phyloP scores from a whole-genome alignment of 2,888 invertebrate genomes.

The Megastigmus dorsalis region DNA sequence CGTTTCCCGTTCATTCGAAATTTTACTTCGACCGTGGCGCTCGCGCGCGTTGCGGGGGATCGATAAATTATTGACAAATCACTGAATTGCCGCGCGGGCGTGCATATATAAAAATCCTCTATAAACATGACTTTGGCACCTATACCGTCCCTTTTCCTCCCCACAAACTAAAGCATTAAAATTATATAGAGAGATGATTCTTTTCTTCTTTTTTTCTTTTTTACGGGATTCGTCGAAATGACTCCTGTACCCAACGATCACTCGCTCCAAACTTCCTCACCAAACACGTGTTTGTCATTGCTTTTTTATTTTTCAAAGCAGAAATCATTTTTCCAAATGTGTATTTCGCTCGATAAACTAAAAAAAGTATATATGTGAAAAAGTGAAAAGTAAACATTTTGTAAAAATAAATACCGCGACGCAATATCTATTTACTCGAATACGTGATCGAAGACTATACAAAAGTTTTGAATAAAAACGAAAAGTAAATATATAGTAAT shows the following conservation, averaged over 20 bases:
- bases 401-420: too few relatives aligned
- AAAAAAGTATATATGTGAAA: too few relatives aligned
- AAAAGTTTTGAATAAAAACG: too few relatives aligned
- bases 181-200: slow-evolving; percentile 18
- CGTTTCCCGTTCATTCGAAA: slow-evolving; percentile 64
- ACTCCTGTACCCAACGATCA: background rate
- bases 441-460: too few relatives aligned
- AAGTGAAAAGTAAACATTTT: too few relatives aligned
- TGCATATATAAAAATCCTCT: slow-evolving; percentile 31
- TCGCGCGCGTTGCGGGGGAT: slow-evolving; percentile 59
- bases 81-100: slow-evolving; percentile 57
- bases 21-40: slow-evolving; percentile 55
- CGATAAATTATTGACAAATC: slow-evolving; percentile 66
- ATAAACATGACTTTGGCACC: slow-evolving; percentile 38
- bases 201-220: too few relatives aligned
- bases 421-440: too few relatives aligned
- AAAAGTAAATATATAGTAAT: too few relatives aligned
- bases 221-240: background rate
- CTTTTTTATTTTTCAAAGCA: too few relatives aligned
- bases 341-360: too few relatives aligned
- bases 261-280: background rate
- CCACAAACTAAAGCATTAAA: slow-evolving; percentile 32
- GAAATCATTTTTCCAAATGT: slow-evolving; percentile 35
- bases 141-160: too few relatives aligned
- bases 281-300: background rate